Conservation (phyloP, 2,113 vertebrate genomes). For the Cinclus mexicanus region DNA sequence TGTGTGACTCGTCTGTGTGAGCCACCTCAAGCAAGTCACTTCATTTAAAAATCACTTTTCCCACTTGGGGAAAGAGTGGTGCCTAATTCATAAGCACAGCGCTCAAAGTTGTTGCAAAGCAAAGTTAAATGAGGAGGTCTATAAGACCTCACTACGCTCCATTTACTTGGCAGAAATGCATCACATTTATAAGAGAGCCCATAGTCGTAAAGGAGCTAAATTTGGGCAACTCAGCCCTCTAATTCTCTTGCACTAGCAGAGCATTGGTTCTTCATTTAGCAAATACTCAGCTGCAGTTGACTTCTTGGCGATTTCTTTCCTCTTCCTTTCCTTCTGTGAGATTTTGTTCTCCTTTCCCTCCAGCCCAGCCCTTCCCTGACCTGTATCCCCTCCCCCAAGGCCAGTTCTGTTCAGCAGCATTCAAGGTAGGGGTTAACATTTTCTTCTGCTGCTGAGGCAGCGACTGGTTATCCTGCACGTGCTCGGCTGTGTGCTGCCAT, state of each 20-base stretch:
- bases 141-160: background rate
- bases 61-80: background rate
- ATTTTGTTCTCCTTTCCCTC: background rate
- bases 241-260: background rate
- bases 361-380: background rate
- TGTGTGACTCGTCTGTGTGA: background rate
- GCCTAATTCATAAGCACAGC: conserved; percentile 22
- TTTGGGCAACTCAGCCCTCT: background rate
- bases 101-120: background rate
- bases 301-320: background rate
- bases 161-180: background rate
- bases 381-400: background rate
- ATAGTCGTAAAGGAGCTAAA: background rate
- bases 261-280: background rate
- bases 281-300: background rate
- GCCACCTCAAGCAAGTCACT: background rate
- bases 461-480: rapidly evolving
- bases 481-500: background rate
- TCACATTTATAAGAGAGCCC: background rate
- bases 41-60: conserved; percentile 36
- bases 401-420: background rate
- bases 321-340: background rate
- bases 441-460: background rate
- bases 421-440: background rate
- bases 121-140: background rate